Base-by-base conservation (phyloP, 1,140 invertebrate species). In the Panagrolaimus sp. region DNA sequence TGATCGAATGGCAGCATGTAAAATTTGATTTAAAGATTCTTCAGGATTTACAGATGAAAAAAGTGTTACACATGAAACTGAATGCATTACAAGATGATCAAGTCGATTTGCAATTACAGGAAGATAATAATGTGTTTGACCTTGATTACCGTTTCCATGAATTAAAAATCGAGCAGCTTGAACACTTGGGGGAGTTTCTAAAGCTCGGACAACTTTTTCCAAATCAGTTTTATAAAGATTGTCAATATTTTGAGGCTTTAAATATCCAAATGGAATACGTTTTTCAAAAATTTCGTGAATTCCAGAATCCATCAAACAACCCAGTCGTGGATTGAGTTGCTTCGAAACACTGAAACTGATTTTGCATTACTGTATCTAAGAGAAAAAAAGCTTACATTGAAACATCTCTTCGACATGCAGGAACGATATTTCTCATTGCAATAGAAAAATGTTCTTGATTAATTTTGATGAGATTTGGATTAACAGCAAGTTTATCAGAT, bases 21-120 rank as follows among this genome's bases (percentile, higher is more conserved):
- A 26, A n/a, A 43, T 67, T 43, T 73, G 44, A 8, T 71, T 26
- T 28, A 76, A 26, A 15, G 74, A 63, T 48, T 76, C 78, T 46
- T 81, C 79, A 2, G 79, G 81, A 21, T 67, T 68, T 43, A 70
- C 68, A 38, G 71, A 43, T 10, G 81, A 44, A 46, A 80, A 80
- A 24, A 81, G 62, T 24, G 78, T 69, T 6, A 63, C 63, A 14
- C 71, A 67, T 6, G 74, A 69, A 0, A 81, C 47, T 24, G 77
- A 78, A 58, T 80, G 75, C 15, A 91, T 88, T 44, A 91, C 88
- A 68, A 92, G 87, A 76, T 90, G 89, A 84, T 94, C 92, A 83
- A 94, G 87, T 55, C 87, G 85, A 82, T 91, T 89, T 15, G 94
- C 84, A 15, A 94, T 73, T 28, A 91, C 91, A 52, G 91, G 90